A percentile compares a stretch with the other conserved stretches of the same genome.
Conservation (phyloP, 1,140 invertebrate genomes). For the Dreissena rostriformis region DNA sequence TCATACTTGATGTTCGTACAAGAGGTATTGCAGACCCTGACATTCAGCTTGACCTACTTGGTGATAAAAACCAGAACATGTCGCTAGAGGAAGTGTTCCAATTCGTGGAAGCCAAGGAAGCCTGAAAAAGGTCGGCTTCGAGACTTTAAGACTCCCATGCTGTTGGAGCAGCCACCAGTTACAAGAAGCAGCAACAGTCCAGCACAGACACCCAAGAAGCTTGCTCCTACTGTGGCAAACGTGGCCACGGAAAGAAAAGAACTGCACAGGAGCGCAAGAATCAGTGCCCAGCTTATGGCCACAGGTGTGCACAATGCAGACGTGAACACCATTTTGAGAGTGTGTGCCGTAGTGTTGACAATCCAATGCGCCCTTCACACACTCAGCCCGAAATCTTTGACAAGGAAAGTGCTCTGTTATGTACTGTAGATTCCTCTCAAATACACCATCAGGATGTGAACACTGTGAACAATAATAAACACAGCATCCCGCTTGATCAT, state of each 20-base stretch:
- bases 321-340: constrained; percentile 45
- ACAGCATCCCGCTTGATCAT: constrained; percentile 61
- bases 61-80: too few species aligned
- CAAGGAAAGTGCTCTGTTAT: too few species aligned
- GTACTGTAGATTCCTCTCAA: too few species aligned
- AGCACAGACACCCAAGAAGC: constrained; percentile 6
- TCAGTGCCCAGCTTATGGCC: constrained; percentile 43
- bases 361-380: constrained; percentile 56
- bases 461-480: constrained; percentile 29
- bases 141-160: too few species aligned
- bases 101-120: constrained; percentile 27
- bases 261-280: constrained; percentile 20
- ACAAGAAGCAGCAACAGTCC: constrained; percentile 44
- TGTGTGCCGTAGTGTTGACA: constrained; percentile 51
- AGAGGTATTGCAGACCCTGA: too few species aligned
- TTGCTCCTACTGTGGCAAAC: too few species aligned
- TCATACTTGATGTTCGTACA: too few species aligned
- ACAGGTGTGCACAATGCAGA: constrained; percentile 52
- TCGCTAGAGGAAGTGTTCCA: too few species aligned
- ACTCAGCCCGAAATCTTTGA: too few species aligned
- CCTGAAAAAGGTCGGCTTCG: constrained; percentile 46
- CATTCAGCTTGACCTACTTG: too few species aligned
- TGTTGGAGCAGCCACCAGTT: too few species aligned
- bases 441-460: background rate
- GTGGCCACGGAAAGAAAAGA: too few species aligned